Evolutionary conservation across 2,888 invertebrate species (phyloP).

Genomic region (Morpho achilles): DNA sequence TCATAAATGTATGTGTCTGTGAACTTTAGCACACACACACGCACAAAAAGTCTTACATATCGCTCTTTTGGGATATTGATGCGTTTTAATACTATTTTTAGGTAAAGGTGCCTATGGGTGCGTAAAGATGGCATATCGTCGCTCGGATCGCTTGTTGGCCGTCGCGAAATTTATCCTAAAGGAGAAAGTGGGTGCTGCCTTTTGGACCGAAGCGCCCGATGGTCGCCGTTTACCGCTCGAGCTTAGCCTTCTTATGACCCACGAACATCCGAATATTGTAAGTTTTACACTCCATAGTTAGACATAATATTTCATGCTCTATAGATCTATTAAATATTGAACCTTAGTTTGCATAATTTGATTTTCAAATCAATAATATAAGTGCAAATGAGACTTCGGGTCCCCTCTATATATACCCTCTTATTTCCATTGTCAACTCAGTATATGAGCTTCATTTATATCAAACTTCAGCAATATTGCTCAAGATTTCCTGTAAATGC

Average conservation of each 20-base stretch:
- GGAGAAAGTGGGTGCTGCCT: slow-evolving; percentile 82
- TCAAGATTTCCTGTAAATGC: too few species aligned
- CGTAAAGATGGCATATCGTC: slow-evolving; percentile 83
- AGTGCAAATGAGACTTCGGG: too few species aligned
- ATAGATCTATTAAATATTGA: background rate
- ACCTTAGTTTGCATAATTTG: too few species aligned
- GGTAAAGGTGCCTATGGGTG: slow-evolving; percentile 86
- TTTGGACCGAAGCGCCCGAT: slow-evolving; percentile 79
- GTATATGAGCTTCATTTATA: too few species aligned
- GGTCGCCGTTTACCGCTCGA: slow-evolving; percentile 81
- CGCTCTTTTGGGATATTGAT: too few species aligned
- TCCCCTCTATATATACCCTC: too few species aligned
- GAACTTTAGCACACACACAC: too few species aligned
- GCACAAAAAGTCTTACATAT: too few species aligned
- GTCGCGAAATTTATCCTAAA: slow-evolving; percentile 86
- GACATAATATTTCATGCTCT: background rate
- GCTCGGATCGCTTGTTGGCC: slow-evolving; percentile 79
- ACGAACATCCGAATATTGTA: slow-evolving; percentile 85
- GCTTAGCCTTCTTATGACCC: slow-evolving; percentile 81
- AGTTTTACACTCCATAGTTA: slow-evolving; percentile 34
- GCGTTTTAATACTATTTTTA: slow-evolving; percentile 24
- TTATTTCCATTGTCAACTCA: too few species aligned
- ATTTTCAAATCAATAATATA: too few species aligned
- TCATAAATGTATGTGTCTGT: too few species aligned
- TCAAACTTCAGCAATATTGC: too few species aligned